Percentiles rank a stretch among this genome's conserved stretches.
phyloP scores from a whole-genome alignment of 2,113 vertebrate genomes.

The Cryptotis parvus region DNA sequence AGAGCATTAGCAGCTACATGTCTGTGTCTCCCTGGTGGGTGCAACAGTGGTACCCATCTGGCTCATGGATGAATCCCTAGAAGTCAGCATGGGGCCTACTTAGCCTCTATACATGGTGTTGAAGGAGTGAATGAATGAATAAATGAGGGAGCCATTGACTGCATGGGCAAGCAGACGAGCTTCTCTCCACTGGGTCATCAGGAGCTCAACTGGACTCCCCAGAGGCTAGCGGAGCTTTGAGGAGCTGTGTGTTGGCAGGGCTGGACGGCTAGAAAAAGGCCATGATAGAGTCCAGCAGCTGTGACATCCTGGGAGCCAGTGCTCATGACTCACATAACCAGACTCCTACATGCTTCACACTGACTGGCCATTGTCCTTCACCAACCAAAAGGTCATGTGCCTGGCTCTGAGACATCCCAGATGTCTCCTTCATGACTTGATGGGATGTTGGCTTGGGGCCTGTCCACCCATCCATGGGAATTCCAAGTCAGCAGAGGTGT shows the following conservation, averaged over 20 bases:
- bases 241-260: no score
- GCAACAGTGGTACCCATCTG: neutral
- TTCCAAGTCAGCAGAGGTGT: neutral
- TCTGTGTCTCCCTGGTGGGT: neutral
- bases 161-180: fast-evolving
- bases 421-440: neutral
- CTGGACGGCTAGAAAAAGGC: neutral
- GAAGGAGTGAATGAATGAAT: neutral
- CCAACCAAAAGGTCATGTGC: neutral
- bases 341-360: neutral
- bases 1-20: neutral
- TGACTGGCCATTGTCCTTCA: neutral
- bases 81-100: neutral
- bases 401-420: neutral
- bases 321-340: neutral
- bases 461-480: neutral
- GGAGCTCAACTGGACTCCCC: no score
- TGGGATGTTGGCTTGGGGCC: neutral
- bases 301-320: neutral
- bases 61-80: neutral
- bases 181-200: neutral
- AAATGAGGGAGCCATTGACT: neutral
- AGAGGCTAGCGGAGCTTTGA: neutral
- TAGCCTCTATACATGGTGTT: neutral
- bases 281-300: no score